Percentiles rank a stretch among this genome's conserved stretches.
phyloP scores from a whole-genome alignment of 2,113 vertebrate species.

The Peromyscus maniculatus region DNA sequence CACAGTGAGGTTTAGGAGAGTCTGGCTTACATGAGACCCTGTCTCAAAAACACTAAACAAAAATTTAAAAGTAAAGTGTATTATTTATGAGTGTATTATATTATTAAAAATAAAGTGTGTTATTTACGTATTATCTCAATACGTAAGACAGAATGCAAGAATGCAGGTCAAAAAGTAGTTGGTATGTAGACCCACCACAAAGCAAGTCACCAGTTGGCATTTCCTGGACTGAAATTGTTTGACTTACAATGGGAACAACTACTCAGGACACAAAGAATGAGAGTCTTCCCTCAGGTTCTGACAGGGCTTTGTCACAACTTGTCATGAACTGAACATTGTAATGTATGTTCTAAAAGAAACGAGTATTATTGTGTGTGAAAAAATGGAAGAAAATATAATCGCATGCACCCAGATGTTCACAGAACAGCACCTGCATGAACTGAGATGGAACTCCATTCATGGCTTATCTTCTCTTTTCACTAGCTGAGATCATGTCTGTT shows the following conservation, averaged over 20 bases:
- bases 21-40: background rate
- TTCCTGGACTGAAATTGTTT: conserved; percentile 73
- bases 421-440: conserved; percentile 90
- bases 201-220: conserved; percentile 70
- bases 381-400: background rate
- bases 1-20: background rate
- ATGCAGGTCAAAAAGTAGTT: conserved; percentile 67
- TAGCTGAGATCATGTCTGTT: conserved; percentile 84
- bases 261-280: conserved; percentile 62
- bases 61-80: background rate
- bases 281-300: conserved; percentile 66
- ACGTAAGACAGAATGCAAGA: conserved; percentile 67
- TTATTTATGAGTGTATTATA: too few relatives aligned
- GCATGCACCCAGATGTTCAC: conserved; percentile 76
- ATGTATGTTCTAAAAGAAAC: conserved; percentile 66
- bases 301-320: conserved; percentile 76
- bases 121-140: background rate
- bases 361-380: conserved; percentile 73
- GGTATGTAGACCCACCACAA: conserved; percentile 71
- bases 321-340: conserved; percentile 78
- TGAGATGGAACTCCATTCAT: conserved; percentile 84
- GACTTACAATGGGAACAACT: conserved; percentile 68
- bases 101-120: background rate
- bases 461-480: conserved; percentile 86
- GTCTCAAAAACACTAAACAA: background rate